Conservation (phyloP, 2,797 vertebrate species). For the Paramormyrops hopkinsi region DNA sequence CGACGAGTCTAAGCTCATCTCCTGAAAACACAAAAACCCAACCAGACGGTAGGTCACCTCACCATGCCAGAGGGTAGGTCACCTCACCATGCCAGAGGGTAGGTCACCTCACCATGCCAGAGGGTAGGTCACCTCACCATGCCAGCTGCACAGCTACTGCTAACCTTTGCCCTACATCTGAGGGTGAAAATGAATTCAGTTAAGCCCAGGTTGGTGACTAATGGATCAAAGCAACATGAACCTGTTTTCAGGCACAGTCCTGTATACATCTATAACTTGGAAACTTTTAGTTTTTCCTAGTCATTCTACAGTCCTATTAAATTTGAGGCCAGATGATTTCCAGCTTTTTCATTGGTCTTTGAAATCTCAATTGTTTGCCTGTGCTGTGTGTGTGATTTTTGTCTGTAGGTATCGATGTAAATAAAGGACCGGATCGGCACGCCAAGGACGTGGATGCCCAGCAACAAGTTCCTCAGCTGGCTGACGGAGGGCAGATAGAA, state of each 20-base stretch:
- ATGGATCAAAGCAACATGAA: background rate
- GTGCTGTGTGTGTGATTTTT: background rate
- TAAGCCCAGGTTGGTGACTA: background rate
- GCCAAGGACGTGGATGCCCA: slow-evolving; percentile 39
- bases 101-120: background rate
- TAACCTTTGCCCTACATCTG: background rate
- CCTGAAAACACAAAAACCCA: slow-evolving; percentile 27
- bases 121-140: slow-evolving; percentile 35
- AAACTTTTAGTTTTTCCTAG: background rate
- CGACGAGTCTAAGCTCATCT: slow-evolving; percentile 38
- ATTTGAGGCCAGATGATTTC: background rate
- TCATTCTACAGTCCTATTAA: background rate
- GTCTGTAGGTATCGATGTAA: slow-evolving; percentile 35
- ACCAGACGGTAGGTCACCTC: slow-evolving; percentile 38
- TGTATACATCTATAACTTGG: background rate
- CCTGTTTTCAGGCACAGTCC: background rate
- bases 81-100: too few species aligned
- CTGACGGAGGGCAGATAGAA: slow-evolving; percentile 28
- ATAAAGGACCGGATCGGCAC: slow-evolving; percentile 25
- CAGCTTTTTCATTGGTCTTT: background rate
- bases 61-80: too few species aligned
- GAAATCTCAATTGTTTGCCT: background rate
- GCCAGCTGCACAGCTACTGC: background rate
- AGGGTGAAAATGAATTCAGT: background rate
- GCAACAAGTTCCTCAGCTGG: slow-evolving; percentile 34